Conservation (phyloP, 1,140 invertebrate genomes). For the Whitmania pigra region DNA sequence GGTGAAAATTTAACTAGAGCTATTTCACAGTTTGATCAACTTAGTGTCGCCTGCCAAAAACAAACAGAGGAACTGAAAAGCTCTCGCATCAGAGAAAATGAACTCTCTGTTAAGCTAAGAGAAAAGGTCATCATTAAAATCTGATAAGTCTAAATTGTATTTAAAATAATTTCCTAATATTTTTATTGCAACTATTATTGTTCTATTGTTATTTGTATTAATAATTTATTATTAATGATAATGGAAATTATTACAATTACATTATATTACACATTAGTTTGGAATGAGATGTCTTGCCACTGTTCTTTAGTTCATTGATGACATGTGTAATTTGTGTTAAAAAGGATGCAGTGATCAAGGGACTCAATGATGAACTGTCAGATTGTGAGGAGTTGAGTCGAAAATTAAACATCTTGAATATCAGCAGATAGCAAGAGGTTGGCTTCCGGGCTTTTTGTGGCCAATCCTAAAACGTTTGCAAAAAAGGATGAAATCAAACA, state of each 20-base stretch:
- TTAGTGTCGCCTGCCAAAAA: neutral
- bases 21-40: neutral
- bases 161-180: no score
- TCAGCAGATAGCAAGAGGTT: slow-evolving; percentile 5
- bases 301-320: neutral
- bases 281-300: neutral
- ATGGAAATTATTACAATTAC: no score
- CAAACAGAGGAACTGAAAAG: neutral
- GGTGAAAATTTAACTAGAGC: neutral
- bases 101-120: neutral
- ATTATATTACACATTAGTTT: no score
- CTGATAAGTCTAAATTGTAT: no score
- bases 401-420: slow-evolving; percentile 13
- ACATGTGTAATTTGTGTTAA: neutral
- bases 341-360: neutral
- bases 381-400: neutral
- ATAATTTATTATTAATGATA: no score
- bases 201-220: no score
- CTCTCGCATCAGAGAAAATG: neutral
- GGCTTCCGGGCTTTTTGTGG: no score
- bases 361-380: neutral
- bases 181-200: no score
- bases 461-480: no score
- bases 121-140: neutral
- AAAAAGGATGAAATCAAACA: no score